These are phyloP conservation scores for Cephus sareptanus DNA, from an alignment of 2,888 invertebrate species.

Conservation along the genomic window DNA sequence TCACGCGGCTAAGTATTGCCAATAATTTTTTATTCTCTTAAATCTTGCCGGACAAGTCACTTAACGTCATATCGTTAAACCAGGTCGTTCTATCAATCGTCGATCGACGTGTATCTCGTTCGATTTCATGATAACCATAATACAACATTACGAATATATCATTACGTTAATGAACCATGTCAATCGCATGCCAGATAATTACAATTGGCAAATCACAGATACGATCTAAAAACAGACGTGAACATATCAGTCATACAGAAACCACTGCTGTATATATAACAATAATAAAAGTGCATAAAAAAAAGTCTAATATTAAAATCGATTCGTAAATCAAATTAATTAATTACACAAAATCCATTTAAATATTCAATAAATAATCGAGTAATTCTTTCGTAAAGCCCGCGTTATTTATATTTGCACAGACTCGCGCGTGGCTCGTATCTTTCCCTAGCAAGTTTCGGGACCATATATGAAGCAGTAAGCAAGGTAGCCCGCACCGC, in stretches of 20 bases:
- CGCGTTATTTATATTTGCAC: constrained; percentile 24
- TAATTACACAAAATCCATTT: background rate
- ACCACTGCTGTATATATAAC: background rate
- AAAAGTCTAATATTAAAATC: background rate
- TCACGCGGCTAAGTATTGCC: background rate
- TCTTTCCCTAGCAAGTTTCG: constrained; percentile 45
- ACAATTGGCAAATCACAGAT: background rate
- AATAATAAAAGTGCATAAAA: background rate
- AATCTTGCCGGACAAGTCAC: background rate
- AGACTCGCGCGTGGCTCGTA: constrained; percentile 40
- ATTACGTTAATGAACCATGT: background rate
- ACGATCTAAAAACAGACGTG: background rate
- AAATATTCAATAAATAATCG: background rate
- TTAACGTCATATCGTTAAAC: background rate
- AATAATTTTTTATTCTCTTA: background rate
- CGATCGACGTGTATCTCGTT: background rate
- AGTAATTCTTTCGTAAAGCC: background rate
- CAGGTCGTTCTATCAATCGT: background rate
- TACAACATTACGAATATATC: background rate
- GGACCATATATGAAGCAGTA: constrained; percentile 60
- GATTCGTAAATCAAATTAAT: background rate
- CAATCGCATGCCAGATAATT: background rate
- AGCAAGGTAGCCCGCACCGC: constrained; percentile 62
- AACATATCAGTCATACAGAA: background rate
- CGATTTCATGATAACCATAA: background rate